Conservation (phyloP, 2,797 vertebrate genomes). For the Platyrinchus mystaceus region DNA sequence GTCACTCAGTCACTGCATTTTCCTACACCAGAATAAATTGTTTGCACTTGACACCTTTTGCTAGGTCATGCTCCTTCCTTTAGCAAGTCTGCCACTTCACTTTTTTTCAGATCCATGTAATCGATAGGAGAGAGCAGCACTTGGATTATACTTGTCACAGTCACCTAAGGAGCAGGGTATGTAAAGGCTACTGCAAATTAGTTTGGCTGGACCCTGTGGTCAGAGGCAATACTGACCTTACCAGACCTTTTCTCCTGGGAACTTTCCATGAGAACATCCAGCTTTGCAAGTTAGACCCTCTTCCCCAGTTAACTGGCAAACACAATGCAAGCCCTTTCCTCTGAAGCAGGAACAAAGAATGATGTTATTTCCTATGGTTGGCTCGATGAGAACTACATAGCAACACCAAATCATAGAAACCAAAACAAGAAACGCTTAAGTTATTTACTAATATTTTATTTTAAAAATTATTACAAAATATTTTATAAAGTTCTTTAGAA, state of each 20-base stretch:
- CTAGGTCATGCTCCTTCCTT: background rate
- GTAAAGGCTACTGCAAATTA: background rate
- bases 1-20: background rate
- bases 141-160: background rate
- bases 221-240: background rate
- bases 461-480: background rate
- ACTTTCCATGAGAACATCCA: background rate
- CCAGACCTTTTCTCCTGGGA: background rate
- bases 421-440: background rate
- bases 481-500: background rate
- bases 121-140: background rate
- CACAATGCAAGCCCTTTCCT: background rate
- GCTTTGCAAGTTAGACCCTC: background rate
- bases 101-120: background rate
- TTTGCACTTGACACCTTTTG: background rate
- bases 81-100: background rate
- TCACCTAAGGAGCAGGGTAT: rapidly evolving
- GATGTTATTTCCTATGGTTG: background rate
- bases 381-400: background rate
- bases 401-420: background rate
- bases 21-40: background rate
- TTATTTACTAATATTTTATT: constrained; percentile 53
- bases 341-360: background rate
- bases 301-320: background rate
- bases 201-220: background rate